phyloP scores from a whole-genome alignment of 2,888 invertebrate genomes.

The Rhodophaea formosa region DNA sequence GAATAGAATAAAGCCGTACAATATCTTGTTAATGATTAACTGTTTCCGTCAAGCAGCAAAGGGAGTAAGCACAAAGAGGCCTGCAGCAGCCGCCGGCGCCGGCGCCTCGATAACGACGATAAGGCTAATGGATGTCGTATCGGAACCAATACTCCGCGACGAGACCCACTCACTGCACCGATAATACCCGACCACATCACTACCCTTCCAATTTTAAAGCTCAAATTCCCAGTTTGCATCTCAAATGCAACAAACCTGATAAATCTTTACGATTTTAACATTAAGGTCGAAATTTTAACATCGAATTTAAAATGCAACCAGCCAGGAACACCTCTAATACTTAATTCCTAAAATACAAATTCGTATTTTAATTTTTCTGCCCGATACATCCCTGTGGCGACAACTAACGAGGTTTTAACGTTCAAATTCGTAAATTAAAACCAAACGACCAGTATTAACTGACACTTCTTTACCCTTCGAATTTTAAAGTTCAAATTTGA shows the following conservation, averaged over 20 bases:
- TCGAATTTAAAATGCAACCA: neutral
- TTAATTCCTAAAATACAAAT: neutral
- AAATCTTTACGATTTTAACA: neutral
- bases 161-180: constrained; percentile 25
- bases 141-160: constrained; percentile 43
- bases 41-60: constrained; percentile 31
- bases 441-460: constrained; percentile 4
- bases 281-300: neutral
- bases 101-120: constrained; percentile 61
- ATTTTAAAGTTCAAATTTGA: constrained; percentile 48
- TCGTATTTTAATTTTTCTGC: neutral
- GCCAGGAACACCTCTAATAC: neutral
- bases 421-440: neutral
- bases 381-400: neutral
- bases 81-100: constrained; percentile 61
- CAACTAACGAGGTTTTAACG: neutral
- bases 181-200: constrained; percentile 24
- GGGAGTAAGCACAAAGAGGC: constrained; percentile 48
- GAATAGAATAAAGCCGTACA: neutral
- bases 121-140: constrained; percentile 76
- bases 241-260: neutral
- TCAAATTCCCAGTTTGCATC: constrained; percentile 34
- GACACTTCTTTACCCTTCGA: constrained; percentile 28
- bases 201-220: constrained; percentile 40
- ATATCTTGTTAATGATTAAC: constrained; percentile 19